Evolutionary conservation across 2,888 invertebrate species (phyloP), one percentile per base, ranked within the genome.

Genomic region (Oegoconia quadripuncta): DNA sequence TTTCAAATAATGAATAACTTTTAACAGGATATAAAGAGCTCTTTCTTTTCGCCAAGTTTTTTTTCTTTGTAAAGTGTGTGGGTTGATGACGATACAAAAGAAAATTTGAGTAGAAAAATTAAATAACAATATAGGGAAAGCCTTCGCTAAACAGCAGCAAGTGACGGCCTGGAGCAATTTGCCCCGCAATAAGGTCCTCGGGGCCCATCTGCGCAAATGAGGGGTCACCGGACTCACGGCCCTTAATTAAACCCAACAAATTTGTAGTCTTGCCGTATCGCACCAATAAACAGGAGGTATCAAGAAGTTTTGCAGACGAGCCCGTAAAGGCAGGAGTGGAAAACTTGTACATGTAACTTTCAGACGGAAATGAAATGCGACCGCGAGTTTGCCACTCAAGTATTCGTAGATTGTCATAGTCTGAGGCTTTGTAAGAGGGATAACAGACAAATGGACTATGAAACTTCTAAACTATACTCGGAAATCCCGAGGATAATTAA

Each of bases 231-330:
- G 69, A 76, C 68, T 73, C 62, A 49, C 54, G 61, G 64, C 55
- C 73, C 74, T 83, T 83, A 84, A 84, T 84, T 83, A 84, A 83
- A 75, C 66, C 67, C 59, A 56, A 63, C 69, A 62, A 78, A 78
- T 74, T 76, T 60, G 71, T 74, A 66, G 74, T 65, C 64, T 55
- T 58, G 55, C 55, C 59, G 53, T 51, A 50, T 55, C 49, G 44
- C 52, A 39, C 42, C 22, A 41, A 39, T 44, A 44, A 53, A 52
- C 43, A 51, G 45, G 51, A 53, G 46, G 51, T 52, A 59, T 54
- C 52, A 58, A 42, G 37, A 64, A 62, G 34, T 58, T 53, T 43
- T 34, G 27, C 37, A 22, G 11, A 4, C 12, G 9, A 18, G 5
- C n/a, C 11, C 8, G n/a, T 15, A 36, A 29, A 36, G 11, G 11